Evolutionary conservation across 2,888 invertebrate species (phyloP).

Genomic region (Hylaea fasciaria): DNA sequence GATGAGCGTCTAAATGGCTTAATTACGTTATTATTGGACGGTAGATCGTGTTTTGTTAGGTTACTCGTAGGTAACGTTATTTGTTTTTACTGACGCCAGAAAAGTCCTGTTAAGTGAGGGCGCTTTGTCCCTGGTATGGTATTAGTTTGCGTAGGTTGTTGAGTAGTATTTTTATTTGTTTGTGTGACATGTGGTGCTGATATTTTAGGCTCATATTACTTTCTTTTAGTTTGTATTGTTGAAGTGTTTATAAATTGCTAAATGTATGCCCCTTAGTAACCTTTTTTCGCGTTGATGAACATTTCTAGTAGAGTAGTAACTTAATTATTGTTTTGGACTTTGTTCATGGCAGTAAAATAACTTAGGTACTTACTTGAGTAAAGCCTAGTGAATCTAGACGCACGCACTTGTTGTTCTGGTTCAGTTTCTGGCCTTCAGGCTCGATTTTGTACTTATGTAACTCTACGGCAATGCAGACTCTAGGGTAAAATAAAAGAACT

Average conservation of each 20-base stretch:
- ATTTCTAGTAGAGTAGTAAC: constrained; percentile 1
- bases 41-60: constrained; percentile 14
- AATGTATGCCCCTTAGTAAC: too few relatives aligned
- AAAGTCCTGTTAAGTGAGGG: constrained; percentile 23
- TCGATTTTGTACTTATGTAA: constrained; percentile 66
- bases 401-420: constrained; percentile 33
- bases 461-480: constrained; percentile 75
- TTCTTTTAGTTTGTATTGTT: constrained; percentile 1
- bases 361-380: constrained; percentile 3
- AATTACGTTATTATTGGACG: constrained; percentile 15
- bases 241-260: background rate
- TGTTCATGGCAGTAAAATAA: constrained; percentile 12
- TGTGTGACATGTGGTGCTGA: constrained; percentile 7
- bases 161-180: constrained; percentile 17
- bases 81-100: constrained; percentile 7
- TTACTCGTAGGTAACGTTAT: constrained; percentile 18
- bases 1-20: constrained; percentile 15
- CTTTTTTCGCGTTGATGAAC: too few relatives aligned
- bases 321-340: constrained; percentile 5
- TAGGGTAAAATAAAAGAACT: constrained; percentile 15
- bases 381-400: constrained; percentile 24
- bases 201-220: background rate
- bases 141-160: constrained; percentile 12
- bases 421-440: constrained; percentile 37
- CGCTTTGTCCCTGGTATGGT: constrained; percentile 15